These are phyloP conservation scores for Patella depressa DNA, from an alignment of 2,888 invertebrate species.

Conservation along the genomic window DNA sequence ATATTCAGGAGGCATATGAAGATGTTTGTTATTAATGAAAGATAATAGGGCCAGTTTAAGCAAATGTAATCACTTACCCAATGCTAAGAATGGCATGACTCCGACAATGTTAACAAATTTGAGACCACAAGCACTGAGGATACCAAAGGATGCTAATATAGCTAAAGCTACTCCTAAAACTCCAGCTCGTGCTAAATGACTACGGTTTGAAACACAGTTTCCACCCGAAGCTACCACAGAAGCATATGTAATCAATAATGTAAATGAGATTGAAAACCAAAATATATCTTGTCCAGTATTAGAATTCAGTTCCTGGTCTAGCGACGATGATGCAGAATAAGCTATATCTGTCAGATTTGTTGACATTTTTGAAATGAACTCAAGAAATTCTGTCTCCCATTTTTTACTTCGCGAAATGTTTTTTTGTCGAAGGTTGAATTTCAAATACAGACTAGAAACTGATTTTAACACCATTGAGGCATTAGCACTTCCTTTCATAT, in stretches of 20 bases:
- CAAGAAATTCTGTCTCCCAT: not conserved
- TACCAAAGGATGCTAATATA: slow-evolving; percentile 50
- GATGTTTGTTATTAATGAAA: too few relatives aligned
- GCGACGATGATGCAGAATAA: slow-evolving; percentile 46
- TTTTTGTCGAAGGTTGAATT: slow-evolving; percentile 22
- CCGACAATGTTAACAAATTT: slow-evolving; percentile 54
- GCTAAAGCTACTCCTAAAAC: slow-evolving; percentile 47
- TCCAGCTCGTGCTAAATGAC: slow-evolving; percentile 39
- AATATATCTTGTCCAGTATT: slow-evolving; percentile 36
- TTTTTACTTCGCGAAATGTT: slow-evolving; percentile 18
- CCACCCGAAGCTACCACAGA: slow-evolving; percentile 24
- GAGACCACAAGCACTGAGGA: slow-evolving; percentile 41
- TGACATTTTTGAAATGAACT: not conserved
- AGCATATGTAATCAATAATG: slow-evolving; percentile 34
- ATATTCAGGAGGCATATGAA: too few relatives aligned
- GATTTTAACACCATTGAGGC: slow-evolving; percentile 1
- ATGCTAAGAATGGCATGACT: slow-evolving; percentile 51
- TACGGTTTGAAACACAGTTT: slow-evolving; percentile 32
- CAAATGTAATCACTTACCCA: slow-evolving; percentile 39
- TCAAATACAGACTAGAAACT: slow-evolving; percentile 21
- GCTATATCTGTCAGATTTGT: slow-evolving; percentile 9
- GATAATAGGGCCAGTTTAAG: too few relatives aligned
- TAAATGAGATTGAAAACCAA: slow-evolving; percentile 30
- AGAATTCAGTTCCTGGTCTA: slow-evolving; percentile 45
- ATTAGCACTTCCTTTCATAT: not conserved